Percentiles rank a stretch among this genome's conserved stretches.
Conservation (phyloP, 2,888 invertebrate species). For the Choristoneura rosaceana region DNA sequence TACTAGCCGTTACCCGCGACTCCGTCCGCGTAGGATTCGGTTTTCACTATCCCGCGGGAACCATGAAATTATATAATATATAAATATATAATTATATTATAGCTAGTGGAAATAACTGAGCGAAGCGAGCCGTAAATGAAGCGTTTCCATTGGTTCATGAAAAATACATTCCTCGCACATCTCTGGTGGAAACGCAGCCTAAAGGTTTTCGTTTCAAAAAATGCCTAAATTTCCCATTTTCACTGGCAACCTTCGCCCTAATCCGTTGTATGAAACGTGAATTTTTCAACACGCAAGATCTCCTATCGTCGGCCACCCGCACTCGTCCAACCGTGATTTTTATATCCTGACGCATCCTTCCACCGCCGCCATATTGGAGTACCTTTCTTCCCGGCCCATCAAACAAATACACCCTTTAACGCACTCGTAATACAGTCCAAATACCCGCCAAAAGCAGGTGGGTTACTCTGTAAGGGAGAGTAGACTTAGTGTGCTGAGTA, state of each 20-base stretch:
- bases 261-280: constrained; percentile 41
- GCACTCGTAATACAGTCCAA: constrained; percentile 52
- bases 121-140: no score
- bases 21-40: no score
- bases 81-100: no score
- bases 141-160: no score
- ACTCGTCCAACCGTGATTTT: constrained; percentile 75
- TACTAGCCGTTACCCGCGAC: no score
- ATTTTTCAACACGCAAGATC: constrained; percentile 46
- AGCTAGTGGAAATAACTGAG: no score
- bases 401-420: constrained; percentile 63
- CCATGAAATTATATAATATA: no score
- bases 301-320: constrained; percentile 70
- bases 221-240: background rate
- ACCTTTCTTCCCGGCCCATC: constrained; percentile 57
- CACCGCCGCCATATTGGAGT: constrained; percentile 72
- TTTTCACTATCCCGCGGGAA: no score
- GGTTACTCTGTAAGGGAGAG: constrained; percentile 49
- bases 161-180: no score
- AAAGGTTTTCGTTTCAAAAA: background rate
- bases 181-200: background rate
- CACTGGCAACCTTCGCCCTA: background rate
- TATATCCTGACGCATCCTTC: constrained; percentile 73
- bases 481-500: constrained; percentile 60
- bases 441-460: constrained; percentile 47